Evolutionary conservation across 2,113 vertebrate species (phyloP), one percentile per base, ranked within the genome.

Genomic region (Ciconia stormi): DNA sequence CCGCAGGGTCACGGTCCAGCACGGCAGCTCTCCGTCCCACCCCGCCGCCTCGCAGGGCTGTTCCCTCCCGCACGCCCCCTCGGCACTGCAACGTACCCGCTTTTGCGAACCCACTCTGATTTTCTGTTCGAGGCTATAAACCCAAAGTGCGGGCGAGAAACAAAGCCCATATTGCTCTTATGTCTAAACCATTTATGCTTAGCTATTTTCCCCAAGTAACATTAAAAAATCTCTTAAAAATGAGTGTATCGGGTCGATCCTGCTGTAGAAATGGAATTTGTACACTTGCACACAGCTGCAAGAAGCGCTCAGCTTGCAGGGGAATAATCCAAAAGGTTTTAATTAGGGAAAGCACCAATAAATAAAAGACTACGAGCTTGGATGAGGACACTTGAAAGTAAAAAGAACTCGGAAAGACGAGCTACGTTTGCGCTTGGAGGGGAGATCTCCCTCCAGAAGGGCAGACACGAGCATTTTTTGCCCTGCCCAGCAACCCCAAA

Each of bases 61-160:
- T 7, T 44, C 56, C 19, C 58, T 36, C 46, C 53, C 17, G 3
- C 52, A 3, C 6, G 0, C 7, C 38, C 53, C 42, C 61, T 17
- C 0, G 0, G 27, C 49, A 30, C 7, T 1, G 1, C 30, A 8
- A 13, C 0, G 1, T 5, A 11, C 30, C 8, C 0, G 0, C 47
- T 67, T 15, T 50, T 56, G 62, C 5, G 40, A 67, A 50, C 66
- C 30, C 17, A 0, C 49, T 38, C 29, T 17, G 30, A 20, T 12
- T 27, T 34, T 55, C 59, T 61, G 42, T 10, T 72, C 49, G 13
- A 50, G 6, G 0, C 42, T 4, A 7, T 23, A 44, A 49, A 69
- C 23, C 13, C 19, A 3, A 50, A 63, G 14, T 0, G 3, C 8
- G 71, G 50, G 61, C 0, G 9, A 27, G 58, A 36, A 29, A 89